Base-by-base conservation (phyloP, 2,888 invertebrate species). In the Agrochola macilenta region DNA sequence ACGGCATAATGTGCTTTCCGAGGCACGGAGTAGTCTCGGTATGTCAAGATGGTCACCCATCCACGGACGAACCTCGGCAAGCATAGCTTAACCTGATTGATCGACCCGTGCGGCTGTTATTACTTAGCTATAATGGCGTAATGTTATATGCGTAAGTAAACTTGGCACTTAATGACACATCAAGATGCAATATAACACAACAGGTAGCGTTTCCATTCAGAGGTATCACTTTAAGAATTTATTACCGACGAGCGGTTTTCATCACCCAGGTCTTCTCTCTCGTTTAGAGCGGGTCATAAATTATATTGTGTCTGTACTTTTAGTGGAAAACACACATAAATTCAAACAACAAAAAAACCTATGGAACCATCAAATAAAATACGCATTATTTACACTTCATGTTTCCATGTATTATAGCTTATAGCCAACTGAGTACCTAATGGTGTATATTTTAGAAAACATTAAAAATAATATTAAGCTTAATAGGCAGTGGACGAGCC, bases 281-380 rank as follows among this genome's bases (percentile, higher is more conserved):
- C 64, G 75, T 71, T 83, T 69, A 71, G 26, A 70, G 61, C 49
- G 3, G n/a, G 52, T 54, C 57, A 71, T 82, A 82, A 82, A 82
- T 69, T 39, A 57, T 72, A 66, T 49, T 77, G 35, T 61, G 58
- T 69, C 49, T n/a, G 5, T 35, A 52, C 17, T 43, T 46, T 30
- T 57, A 49, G n/a, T 61, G 7, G 52, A 30, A 60, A 64, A 65
- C 46, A 69, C 58, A 69, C 17, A 63, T 11, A 43, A 1, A 26
- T 54, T 43, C 71, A 11, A 23, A 39, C 11, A 26, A 23, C 26
- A 9, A 39, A 39, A 43, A 43, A 23, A 39, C 39, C 17, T 54
- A 14, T 12, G 17, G 11, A 26, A 26, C 23, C 23, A 23, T 73
- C 4, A n/a, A 68, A 71, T 30, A 30, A 46, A 43, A 66, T 66